Percentiles rank a stretch among this genome's conserved stretches.
phyloP scores from a whole-genome alignment of 2,113 vertebrate genomes.

The Phyllopteryx taeniolatus region DNA sequence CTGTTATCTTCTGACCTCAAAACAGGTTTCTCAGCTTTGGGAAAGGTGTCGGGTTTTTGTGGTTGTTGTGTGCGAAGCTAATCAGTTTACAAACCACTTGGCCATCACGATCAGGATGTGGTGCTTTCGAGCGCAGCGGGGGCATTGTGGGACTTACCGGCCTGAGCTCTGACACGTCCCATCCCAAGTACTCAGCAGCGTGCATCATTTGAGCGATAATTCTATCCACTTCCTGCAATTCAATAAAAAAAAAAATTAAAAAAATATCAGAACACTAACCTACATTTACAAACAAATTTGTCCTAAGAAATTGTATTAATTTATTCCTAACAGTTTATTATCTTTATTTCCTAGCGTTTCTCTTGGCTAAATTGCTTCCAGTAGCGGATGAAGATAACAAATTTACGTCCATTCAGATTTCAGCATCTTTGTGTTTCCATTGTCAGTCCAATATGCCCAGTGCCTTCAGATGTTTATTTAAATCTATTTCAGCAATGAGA shows the following conservation, averaged over 20 bases:
- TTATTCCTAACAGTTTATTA: not conserved
- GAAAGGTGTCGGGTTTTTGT: conserved; percentile 1
- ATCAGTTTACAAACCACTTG: conserved; percentile 1
- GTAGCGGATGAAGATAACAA: too few relatives aligned
- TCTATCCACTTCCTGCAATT: conserved; percentile 81
- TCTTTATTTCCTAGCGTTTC: too few relatives aligned
- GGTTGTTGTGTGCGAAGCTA: not conserved
- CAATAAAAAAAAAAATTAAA: conserved; percentile 7
- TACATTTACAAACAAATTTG: not conserved
- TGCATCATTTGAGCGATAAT: conserved; percentile 91
- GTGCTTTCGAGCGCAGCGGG: not conserved
- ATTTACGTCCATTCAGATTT: too few relatives aligned
- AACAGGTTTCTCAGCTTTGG: conserved; percentile 7
- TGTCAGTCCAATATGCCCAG: too few relatives aligned
- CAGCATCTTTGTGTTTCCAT: too few relatives aligned
- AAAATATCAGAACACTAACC: not conserved
- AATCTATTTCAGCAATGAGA: too few relatives aligned
- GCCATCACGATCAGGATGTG: not conserved
- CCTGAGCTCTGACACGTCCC: conserved; percentile 86
- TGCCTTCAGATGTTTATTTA: too few relatives aligned
- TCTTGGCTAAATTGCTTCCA: too few relatives aligned
- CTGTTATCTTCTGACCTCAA: conserved; percentile 21
- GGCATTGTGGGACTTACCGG: conserved; percentile 72
- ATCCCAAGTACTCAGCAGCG: conserved; percentile 85
- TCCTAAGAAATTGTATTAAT: not conserved